Evolutionary conservation across 2,888 invertebrate genomes (phyloP), one percentile per base, ranked within the genome.

Genomic region (Artemia sp.): DNA sequence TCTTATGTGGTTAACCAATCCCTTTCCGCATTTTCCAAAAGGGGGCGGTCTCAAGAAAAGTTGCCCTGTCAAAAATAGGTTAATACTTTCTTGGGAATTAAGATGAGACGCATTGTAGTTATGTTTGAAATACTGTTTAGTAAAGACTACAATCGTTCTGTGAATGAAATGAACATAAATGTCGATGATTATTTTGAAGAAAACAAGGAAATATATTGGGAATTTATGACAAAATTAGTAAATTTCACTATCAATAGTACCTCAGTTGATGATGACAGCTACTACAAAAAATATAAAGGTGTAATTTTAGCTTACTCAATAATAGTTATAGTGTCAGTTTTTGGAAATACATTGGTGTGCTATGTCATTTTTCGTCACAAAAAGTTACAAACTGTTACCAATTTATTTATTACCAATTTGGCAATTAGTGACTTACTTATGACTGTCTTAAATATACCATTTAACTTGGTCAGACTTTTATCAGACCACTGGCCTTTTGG

Each of bases 321-420:
- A 52, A 78, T 82, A 51, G 80, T 82, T 72, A 67, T 79, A 8
- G 76, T 81, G 7, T 81, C 82, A 11, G 71, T 78, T 6, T 75
- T 75, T 58, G 79, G 79, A 7, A 79, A 79, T 72, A 71, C 75
- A n/a, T 75, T 82, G 12, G 82, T 82, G 3, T 78, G 81, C 19
- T 80, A 79, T 72, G 80, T 83, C 11, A 81, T 83, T 3, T 76
- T 80, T 52, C 75, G 79, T 50, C 82, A 81, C 73, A 77, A 80
- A 73, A 75, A 78, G 68, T 81, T 83, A 79, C 81, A 82, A 73
- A 81, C 82, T 0, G 78, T 82, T 66, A 83, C 83, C 0, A 82
- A 83, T 74, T 79, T 81, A 19, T 82, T 83, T 75, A 80, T 83
- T 71, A 80, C 81, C 19, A 83, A 83, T 73, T 76, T 83, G 71